A percentile compares a stretch with the other conserved stretches of the same genome.
Evolutionary conservation across 2,888 invertebrate species (phyloP).

Genomic region (Catocala fraxini): DNA sequence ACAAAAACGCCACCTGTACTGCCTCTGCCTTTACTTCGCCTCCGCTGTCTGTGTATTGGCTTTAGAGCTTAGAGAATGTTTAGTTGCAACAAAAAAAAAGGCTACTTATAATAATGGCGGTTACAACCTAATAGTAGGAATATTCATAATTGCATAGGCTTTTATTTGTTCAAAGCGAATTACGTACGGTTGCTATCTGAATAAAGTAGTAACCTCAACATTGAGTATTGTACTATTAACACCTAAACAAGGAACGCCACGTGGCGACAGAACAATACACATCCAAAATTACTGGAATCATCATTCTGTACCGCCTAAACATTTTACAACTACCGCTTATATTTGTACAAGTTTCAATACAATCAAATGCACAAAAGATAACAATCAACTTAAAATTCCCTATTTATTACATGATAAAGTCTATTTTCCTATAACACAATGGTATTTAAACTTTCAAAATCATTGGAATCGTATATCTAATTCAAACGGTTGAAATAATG

Average conservation of each 20-base stretch:
- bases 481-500: constrained; percentile 81
- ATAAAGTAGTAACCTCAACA: constrained; percentile 32
- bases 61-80: no score
- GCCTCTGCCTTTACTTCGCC: no score
- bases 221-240: constrained; percentile 63
- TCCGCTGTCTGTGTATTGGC: no score
- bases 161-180: constrained; percentile 13
- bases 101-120: no score
- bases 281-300: constrained; percentile 68
- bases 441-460: constrained; percentile 29
- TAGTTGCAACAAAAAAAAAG: no score
- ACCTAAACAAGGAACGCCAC: constrained; percentile 62
- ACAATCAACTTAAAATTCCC: constrained; percentile 18
- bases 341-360: constrained; percentile 49
- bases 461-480: constrained; percentile 63
- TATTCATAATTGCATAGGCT: not conserved
- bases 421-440: constrained; percentile 16
- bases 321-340: constrained; percentile 62
- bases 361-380: constrained; percentile 56
- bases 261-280: constrained; percentile 68
- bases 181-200: constrained; percentile 10
- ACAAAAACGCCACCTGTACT: no score
- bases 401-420: constrained; percentile 10
- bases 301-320: constrained; percentile 56
- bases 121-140: no score